These are phyloP conservation scores for Sturnira hondurensis DNA, from an alignment of 2,113 vertebrate species.

Conservation along the genomic window DNA sequence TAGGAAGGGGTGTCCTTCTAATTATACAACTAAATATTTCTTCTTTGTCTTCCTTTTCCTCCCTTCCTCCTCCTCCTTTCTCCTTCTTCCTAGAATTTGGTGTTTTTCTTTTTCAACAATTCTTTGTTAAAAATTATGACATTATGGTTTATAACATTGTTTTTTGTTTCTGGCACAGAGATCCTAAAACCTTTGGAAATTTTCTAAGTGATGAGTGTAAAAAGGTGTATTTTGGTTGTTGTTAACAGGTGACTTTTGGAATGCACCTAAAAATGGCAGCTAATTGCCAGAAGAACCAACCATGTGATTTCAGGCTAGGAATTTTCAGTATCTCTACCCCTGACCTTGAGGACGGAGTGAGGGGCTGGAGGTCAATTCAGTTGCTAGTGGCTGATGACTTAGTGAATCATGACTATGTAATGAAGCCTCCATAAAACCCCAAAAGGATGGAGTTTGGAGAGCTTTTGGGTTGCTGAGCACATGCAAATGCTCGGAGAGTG, in stretches of 20 bases:
- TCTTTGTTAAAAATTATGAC: background rate
- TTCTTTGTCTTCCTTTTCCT: background rate
- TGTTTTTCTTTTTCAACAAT: background rate
- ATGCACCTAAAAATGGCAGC: background rate
- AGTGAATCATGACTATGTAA: background rate
- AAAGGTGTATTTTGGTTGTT: background rate
- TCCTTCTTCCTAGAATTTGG: background rate
- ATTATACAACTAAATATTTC: background rate
- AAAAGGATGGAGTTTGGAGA: background rate
- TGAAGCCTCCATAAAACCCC: background rate
- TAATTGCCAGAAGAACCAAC: background rate
- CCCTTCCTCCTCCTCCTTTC: rapidly evolving
- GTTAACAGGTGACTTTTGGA: background rate
- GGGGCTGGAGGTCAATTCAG: background rate
- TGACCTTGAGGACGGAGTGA: background rate
- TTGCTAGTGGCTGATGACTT: background rate
- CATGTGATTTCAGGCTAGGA: background rate
- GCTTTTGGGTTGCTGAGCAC: background rate
- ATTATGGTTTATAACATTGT: background rate
- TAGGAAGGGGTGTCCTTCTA: background rate
- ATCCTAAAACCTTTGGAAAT: background rate
- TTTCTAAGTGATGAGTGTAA: background rate
- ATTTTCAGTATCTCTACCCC: background rate
- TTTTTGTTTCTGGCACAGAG: background rate
- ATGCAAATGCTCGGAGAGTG: background rate